phyloP scores from a whole-genome alignment of 2,888 invertebrate genomes.

The Euzophera pinguis region DNA sequence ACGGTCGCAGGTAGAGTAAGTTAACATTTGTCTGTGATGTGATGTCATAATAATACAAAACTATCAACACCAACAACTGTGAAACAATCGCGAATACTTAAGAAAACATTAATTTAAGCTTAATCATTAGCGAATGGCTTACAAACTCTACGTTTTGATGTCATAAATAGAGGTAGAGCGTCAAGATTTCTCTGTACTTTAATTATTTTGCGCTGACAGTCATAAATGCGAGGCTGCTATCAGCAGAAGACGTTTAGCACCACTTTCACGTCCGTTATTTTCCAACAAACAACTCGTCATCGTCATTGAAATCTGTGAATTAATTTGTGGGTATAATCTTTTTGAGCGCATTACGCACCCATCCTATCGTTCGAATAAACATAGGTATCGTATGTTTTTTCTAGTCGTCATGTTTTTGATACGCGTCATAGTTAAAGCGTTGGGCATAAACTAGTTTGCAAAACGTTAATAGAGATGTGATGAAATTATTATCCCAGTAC shows the following conservation, averaged over 20 bases:
- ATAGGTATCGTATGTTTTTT: not conserved
- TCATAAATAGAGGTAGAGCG: no score
- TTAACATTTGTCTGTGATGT: no score
- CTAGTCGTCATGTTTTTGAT: not conserved
- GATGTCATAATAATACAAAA: no score
- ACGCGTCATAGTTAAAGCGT: not conserved
- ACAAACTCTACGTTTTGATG: no score
- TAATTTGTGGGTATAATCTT: conserved; percentile 1
- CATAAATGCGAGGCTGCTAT: conserved; percentile 6
- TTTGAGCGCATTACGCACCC: not conserved
- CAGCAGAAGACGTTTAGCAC: conserved; percentile 4
- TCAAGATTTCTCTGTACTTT: not conserved
- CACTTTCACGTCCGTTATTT: conserved; percentile 14
- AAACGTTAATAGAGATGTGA: not conserved
- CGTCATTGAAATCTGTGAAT: conserved; percentile 3
- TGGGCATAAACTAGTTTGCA: not conserved
- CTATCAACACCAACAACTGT: no score
- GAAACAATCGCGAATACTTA: no score
- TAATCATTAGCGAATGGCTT: no score
- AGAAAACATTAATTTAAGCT: no score
- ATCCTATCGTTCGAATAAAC: conserved; percentile 9
- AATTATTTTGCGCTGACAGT: not conserved
- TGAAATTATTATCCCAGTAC: not conserved
- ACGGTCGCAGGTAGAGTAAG: no score
- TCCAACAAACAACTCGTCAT: conserved; percentile 12